Percentiles rank a stretch among this genome's conserved stretches.
Conservation (phyloP, 2,797 vertebrate genomes). For the Brachyalestes nurse region DNA sequence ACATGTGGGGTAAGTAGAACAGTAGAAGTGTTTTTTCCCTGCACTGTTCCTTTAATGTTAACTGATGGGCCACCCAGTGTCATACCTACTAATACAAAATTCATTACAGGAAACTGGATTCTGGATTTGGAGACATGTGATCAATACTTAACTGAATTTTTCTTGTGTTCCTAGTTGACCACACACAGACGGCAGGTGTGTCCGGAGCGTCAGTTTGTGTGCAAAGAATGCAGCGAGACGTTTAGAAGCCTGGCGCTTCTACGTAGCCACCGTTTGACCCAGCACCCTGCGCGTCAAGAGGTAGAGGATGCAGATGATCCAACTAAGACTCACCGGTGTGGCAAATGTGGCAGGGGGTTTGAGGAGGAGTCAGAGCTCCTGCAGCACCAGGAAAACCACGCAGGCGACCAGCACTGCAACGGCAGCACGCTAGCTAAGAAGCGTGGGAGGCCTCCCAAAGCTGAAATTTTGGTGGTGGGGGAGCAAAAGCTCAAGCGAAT, state of each 20-base stretch:
- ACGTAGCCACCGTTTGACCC: slow-evolving; percentile 78
- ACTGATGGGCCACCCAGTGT: too few relatives aligned
- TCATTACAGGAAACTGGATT: neutral
- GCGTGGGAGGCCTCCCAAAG: slow-evolving; percentile 74
- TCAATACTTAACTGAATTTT: neutral
- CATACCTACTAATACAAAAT: neutral
- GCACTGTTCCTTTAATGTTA: too few relatives aligned
- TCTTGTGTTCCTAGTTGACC: slow-evolving; percentile 70
- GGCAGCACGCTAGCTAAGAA: slow-evolving; percentile 72
- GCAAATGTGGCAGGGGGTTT: slow-evolving; percentile 79
- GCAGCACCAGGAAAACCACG: slow-evolving; percentile 79
- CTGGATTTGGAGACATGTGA: neutral
- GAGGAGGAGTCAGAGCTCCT: slow-evolving; percentile 76
- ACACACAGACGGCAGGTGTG: slow-evolving; percentile 82
- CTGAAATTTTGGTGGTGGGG: slow-evolving; percentile 48
- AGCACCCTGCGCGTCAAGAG: slow-evolving; percentile 74
- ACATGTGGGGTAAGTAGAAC: too few relatives aligned
- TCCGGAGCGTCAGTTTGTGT: slow-evolving; percentile 80
- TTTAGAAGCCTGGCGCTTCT: slow-evolving; percentile 81
- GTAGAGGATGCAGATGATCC: slow-evolving; percentile 70
- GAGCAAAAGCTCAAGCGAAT: slow-evolving; percentile 78
- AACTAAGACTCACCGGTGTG: slow-evolving; percentile 76
- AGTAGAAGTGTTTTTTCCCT: too few relatives aligned
- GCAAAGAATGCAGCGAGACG: slow-evolving; percentile 80
- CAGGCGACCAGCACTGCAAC: slow-evolving; percentile 79